Conservation (phyloP, 2,888 invertebrate genomes). For the Chalcis sispes region DNA sequence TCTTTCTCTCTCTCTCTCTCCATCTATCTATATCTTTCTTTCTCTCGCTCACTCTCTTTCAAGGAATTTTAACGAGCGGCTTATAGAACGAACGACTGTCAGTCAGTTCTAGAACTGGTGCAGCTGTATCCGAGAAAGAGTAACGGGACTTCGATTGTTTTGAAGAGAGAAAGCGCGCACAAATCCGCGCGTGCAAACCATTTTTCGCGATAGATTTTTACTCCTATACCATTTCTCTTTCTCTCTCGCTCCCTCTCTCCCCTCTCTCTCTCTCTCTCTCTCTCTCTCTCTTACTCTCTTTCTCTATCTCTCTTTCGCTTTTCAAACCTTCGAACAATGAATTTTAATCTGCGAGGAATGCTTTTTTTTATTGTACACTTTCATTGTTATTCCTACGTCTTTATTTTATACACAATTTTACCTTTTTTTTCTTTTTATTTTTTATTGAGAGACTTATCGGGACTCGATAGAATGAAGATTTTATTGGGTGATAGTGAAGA, state of each 20-base stretch:
- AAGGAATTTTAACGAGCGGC: constrained; percentile 53
- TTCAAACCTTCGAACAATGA: constrained; percentile 20
- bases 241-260: too few relatives aligned
- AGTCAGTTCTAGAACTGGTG: constrained; percentile 21
- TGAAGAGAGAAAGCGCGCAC: constrained; percentile 18
- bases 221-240: too few relatives aligned
- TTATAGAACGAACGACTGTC: constrained; percentile 50
- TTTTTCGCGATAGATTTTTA: constrained; percentile 40
- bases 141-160: constrained; percentile 39
- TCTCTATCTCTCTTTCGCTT: background rate
- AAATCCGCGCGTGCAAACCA: constrained; percentile 9
- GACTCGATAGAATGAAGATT: constrained; percentile 25
- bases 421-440: background rate
- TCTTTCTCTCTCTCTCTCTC: constrained; percentile 5
- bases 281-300: too few relatives aligned
- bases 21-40: constrained; percentile 2
- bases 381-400: constrained; percentile 19
- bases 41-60: constrained; percentile 12
- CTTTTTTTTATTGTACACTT: constrained; percentile 39
- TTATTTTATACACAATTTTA: background rate
- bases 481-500: constrained; percentile 7
- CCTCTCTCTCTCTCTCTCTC: too few relatives aligned
- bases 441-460: constrained; percentile 32
- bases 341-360: constrained; percentile 44
- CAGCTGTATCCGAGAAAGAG: constrained; percentile 3